phyloP scores from a whole-genome alignment of 2,113 vertebrate species.

The Felis chaus region DNA sequence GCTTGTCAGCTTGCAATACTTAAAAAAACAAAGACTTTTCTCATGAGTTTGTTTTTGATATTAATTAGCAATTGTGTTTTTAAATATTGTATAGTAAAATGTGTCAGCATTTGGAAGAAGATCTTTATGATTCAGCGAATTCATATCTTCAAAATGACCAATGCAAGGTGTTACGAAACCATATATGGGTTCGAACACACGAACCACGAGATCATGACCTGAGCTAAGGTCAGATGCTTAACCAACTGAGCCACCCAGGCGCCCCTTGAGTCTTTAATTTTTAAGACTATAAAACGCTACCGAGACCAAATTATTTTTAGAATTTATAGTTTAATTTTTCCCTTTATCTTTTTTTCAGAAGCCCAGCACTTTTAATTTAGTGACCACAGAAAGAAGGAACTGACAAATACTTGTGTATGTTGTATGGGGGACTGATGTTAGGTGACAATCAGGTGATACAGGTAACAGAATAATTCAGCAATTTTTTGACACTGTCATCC shows the following conservation, averaged over 20 bases:
- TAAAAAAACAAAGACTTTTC: background rate
- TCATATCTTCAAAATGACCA: slow-evolving; percentile 5
- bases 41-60: slow-evolving; percentile 11
- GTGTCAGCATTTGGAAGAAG: slow-evolving; percentile 26
- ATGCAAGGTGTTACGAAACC: background rate
- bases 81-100: background rate
- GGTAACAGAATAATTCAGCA: background rate
- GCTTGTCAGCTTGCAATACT: background rate
- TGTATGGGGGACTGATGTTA: background rate
- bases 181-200: too few relatives aligned
- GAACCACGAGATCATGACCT: too few relatives aligned
- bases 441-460: background rate
- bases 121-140: background rate
- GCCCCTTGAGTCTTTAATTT: background rate
- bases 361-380: background rate
- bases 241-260: too few relatives aligned
- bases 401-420: background rate
- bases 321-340: background rate
- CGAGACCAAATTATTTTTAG: background rate
- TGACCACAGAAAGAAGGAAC: background rate
- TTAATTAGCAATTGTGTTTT: background rate
- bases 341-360: background rate
- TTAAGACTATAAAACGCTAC: background rate
- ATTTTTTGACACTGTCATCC: background rate
- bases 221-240: too few relatives aligned